Evolutionary conservation across 2,113 vertebrate species (phyloP), one percentile per base, ranked within the genome.

Genomic region (Illadopsis cleaveri): DNA sequence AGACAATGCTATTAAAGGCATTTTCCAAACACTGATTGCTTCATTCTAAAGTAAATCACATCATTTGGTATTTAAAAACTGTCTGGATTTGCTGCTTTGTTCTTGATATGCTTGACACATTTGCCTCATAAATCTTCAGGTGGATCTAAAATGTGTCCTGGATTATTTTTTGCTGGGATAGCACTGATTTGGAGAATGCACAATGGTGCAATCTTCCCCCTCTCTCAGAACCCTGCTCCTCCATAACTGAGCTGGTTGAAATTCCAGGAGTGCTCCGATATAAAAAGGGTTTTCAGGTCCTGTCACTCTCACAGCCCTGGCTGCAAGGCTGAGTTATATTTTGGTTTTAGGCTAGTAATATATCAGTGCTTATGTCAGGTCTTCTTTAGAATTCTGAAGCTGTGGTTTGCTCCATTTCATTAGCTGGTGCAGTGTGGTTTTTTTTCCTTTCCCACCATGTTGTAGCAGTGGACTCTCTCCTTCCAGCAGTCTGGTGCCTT

Each of bases 1-100:
- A 92, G 30, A 45, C 53, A 90, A 25, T n/a, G 57, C 77, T 91
- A 76, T 77, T 82, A 89, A 90, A 42, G 88, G 37, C 50, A 48
- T 77, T 92, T 42, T 79, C 60, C 61, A 54, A 89, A 58, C 47
- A 77, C 65, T 56, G 69, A 86, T 93, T 75, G 86, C 82, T 82
- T 82, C 53, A 81, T 85, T 94, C 79, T 53, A 14, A 91, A 61
- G 47, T 84, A 84, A 95, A 78, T 57, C 35, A 70, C 53, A 65
- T 75, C 33, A 28, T 76, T 58, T 66, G 51, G 38, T 91, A 71
- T 75, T 91, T 94, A 91, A 95, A 92, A 90, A n/a, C 61, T 53
- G 53, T 15, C 66, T 72, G 88, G 38, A 73, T 84, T 86, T 82
- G 37, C 50, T 77, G 53, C 35, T 90, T 94, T 91, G n/a, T 82